Base-by-base conservation (phyloP, 1,140 invertebrate species). In the Mercenaria mercenaria region DNA sequence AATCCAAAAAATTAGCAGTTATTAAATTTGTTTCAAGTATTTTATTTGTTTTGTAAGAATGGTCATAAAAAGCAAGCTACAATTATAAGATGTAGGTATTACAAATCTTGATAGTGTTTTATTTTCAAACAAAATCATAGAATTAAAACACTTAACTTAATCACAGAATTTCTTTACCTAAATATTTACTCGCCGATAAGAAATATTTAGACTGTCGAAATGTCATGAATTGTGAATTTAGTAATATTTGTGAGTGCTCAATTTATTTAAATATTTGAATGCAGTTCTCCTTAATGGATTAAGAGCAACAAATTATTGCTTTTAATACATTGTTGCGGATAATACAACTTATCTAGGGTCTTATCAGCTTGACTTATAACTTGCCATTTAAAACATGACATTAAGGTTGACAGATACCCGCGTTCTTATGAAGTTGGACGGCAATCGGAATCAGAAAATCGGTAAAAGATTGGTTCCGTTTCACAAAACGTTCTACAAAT, bases 181-280 rank as follows among this genome's bases (percentile, higher is more conserved):
- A 76, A 76, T 76, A 76, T 76, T 76, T 50, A 52, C 43, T 50
- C 10, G 26, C 26, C 20, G 72, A 76, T 76, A 76, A 76, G 72
- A 2, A 41, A 50, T 41, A 32, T 18, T 41, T 32, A 32, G 26
- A 76, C 39, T 29, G 20, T 32, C 26, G 34, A 82, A 82, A 82
- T 64, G 56, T 64, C 79, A 82, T 64, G 79, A 64, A 82, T 37
- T 39, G n/a, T 64, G 79, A 34, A 82, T 61, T 82, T 37, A 39
- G 18, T 20, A 39, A 82, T 82, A 82, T 41, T 82, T 61, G 32
- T 52, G 39, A 61, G 52, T 59, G 37, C 29, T 43, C 34, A 64
- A 64, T 64, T 59, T 64, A 59, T 59, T 82, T 82, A 32, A 37
- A 61, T 23, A 43, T 82, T 34, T 82, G 79, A 82, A 82, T 82